These are phyloP conservation scores for Coelopa frigida DNA, from an alignment of 1,140 invertebrate species.

Conservation along the genomic window DNA sequence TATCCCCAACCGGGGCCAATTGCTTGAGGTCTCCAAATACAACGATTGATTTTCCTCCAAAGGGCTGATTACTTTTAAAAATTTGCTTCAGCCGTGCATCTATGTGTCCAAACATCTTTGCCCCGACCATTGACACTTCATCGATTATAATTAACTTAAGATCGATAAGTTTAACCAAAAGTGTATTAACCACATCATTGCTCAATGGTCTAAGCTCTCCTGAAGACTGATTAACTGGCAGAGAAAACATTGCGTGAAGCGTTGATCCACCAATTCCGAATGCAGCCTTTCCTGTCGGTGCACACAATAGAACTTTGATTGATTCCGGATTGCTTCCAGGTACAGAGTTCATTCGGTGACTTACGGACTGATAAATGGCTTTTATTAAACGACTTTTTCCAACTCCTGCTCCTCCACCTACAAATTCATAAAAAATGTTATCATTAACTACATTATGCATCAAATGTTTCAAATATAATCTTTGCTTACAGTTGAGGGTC, in stretches of 20 bases:
- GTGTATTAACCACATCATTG: neutral
- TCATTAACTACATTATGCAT: no score
- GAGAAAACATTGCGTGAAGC: constrained; percentile 1
- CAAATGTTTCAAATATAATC: no score
- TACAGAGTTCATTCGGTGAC: no score
- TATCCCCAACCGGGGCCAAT: constrained; percentile 5
- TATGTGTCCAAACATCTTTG: constrained; percentile 2
- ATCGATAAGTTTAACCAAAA: neutral
- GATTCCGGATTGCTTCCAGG: no score
- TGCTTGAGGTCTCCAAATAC: constrained; percentile 7
- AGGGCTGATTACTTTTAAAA: constrained; percentile 2
- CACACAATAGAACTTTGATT: no score
- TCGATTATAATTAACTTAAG: constrained; percentile 6
- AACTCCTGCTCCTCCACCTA: no score
- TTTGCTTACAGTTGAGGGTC: no score
- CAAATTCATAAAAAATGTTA: no score
- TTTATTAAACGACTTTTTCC: no score
- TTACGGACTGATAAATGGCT: no score
- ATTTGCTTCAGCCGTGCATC: neutral
- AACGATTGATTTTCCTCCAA: constrained; percentile 7
- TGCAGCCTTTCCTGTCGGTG: constrained; percentile 6
- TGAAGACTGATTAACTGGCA: constrained; percentile 4
- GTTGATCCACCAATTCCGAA: constrained; percentile 8
- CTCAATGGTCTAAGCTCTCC: neutral
- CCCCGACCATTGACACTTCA: constrained; percentile 8